Conservation (phyloP, 2,888 invertebrate genomes). For the Zygaena filipendulae region DNA sequence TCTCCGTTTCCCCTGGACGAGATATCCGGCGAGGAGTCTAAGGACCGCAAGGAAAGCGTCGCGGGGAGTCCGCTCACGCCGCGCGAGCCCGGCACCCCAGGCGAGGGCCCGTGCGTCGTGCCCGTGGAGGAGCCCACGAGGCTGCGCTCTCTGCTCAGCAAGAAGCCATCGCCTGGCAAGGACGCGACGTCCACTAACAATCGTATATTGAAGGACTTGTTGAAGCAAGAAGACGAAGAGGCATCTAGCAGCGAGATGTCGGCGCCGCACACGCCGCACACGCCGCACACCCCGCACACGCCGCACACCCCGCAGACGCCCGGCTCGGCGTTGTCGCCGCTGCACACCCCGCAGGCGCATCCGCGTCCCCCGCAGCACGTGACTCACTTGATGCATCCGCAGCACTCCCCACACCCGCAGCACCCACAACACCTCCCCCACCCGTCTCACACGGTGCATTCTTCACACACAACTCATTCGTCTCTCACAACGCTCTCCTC, state of each 20-base stretch:
- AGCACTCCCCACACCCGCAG: slow-evolving; percentile 20
- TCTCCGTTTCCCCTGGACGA: slow-evolving; percentile 73
- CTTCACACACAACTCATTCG: slow-evolving; percentile 22
- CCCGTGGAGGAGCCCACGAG: slow-evolving; percentile 64
- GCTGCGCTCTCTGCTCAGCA: slow-evolving; percentile 70
- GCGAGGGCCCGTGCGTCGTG: slow-evolving; percentile 33
- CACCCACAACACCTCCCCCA: slow-evolving; percentile 25
- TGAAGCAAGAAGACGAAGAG: slow-evolving; percentile 59
- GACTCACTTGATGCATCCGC: slow-evolving; percentile 38
- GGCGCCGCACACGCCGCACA: slow-evolving; percentile 52
- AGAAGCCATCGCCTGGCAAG: slow-evolving; percentile 50
- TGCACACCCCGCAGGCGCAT: slow-evolving; percentile 23
- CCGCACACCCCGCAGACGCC: slow-evolving; percentile 31
- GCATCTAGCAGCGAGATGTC: slow-evolving; percentile 48
- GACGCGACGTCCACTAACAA: slow-evolving; percentile 42
- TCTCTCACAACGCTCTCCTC: slow-evolving; percentile 20
- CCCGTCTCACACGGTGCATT: slow-evolving; percentile 22
- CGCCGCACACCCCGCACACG: slow-evolving; percentile 35
- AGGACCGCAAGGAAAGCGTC: slow-evolving; percentile 54
- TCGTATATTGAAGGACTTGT: slow-evolving; percentile 47
- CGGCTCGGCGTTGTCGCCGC: slow-evolving; percentile 20
- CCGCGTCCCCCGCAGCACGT: slow-evolving; percentile 24
- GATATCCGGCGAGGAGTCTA: slow-evolving; percentile 59
- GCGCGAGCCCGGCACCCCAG: slow-evolving; percentile 30
- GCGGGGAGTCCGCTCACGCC: slow-evolving; percentile 32